Conservation (phyloP, 2,113 vertebrate species). For the Pollachius pollachius region DNA sequence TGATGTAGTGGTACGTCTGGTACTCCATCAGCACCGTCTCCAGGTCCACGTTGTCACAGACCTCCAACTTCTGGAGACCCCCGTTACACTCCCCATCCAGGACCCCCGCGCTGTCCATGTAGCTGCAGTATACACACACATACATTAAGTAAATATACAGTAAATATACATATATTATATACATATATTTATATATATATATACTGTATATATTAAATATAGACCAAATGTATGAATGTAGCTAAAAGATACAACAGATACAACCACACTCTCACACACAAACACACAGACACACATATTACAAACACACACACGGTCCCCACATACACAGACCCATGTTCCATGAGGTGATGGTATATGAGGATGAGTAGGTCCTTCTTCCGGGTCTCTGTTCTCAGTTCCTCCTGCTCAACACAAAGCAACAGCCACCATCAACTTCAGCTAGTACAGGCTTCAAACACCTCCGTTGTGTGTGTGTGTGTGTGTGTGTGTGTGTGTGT, state of each 20-base stretch:
- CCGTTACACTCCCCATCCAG: constrained; percentile 88
- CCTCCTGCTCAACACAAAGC: constrained; percentile 71
- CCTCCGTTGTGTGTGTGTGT: too few species aligned
- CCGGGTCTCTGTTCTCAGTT: constrained; percentile 82
- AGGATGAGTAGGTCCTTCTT: constrained; percentile 88
- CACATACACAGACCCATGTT: constrained; percentile 83
- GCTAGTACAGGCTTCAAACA: background rate
- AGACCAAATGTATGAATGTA: too few species aligned
- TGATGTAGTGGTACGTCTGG: constrained; percentile 94
- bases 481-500: background rate
- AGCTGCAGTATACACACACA: constrained; percentile 69
- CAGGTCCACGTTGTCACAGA: constrained; percentile 94
- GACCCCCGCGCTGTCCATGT: constrained; percentile 78
- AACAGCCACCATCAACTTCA: background rate
- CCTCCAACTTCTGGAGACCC: constrained; percentile 81
- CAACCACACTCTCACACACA: too few species aligned
- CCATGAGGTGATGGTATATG: constrained; percentile 88
- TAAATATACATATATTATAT: background rate
- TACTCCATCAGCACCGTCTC: constrained; percentile 95
- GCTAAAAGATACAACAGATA: too few species aligned
- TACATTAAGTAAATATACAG: background rate
- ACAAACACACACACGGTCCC: too few species aligned
- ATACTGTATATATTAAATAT: background rate
- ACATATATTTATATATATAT: too few species aligned
- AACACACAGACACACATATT: too few species aligned